Conservation (phyloP, 2,888 invertebrate species). For the Noctuana brunneofusca region DNA sequence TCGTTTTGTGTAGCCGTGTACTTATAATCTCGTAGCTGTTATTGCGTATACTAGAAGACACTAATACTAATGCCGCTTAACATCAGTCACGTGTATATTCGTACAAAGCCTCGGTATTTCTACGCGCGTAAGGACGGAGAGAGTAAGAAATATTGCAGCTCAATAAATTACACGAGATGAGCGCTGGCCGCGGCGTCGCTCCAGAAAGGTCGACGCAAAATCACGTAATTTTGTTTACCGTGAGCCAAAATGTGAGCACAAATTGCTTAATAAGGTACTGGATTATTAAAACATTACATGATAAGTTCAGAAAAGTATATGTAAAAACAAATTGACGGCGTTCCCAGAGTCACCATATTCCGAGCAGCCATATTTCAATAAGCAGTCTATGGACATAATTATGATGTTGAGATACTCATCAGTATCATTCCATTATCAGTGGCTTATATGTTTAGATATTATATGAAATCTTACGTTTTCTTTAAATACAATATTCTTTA, state of each 20-base stretch:
- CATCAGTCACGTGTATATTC: slow-evolving; percentile 1
- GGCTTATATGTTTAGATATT: not conserved
- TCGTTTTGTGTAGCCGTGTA: not conserved
- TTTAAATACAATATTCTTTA: too few relatives aligned
- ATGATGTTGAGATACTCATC: too few relatives aligned
- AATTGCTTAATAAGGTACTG: not conserved
- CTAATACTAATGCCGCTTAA: not conserved
- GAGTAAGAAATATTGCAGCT: slow-evolving; percentile 12
- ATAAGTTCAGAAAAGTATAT: not conserved
- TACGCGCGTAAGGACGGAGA: not conserved
- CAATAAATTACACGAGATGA: slow-evolving; percentile 9
- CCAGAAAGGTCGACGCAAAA: not conserved
- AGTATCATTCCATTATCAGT: too few relatives aligned
- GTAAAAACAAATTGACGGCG: too few relatives aligned
- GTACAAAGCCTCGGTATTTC: slow-evolving; percentile 1
- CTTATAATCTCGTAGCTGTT: not conserved
- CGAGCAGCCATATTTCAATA: too few relatives aligned
- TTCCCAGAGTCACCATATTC: too few relatives aligned
- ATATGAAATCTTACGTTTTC: not conserved
- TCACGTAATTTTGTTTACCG: slow-evolving; percentile 1
- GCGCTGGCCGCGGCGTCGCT: not conserved
- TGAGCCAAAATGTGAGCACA: slow-evolving; percentile 3
- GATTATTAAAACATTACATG: not conserved
- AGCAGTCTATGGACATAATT: too few relatives aligned
- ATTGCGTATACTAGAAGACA: not conserved